Percentiles rank a stretch among this genome's conserved stretches.
phyloP scores from a whole-genome alignment of 2,888 invertebrate species.

The Diarsia dahlii region DNA sequence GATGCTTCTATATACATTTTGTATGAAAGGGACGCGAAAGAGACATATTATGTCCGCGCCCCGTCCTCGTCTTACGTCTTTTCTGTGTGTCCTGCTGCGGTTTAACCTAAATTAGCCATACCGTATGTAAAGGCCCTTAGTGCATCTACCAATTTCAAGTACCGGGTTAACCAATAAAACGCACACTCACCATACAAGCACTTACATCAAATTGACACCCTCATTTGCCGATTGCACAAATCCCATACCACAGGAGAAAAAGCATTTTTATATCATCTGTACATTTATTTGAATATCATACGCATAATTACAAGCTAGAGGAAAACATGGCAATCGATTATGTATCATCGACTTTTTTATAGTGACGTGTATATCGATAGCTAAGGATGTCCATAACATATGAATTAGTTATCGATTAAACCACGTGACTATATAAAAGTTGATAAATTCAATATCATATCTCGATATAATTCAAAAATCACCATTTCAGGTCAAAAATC shows the following conservation, averaged over 20 bases:
- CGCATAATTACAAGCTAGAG: conserved; percentile 71
- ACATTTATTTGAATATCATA: conserved; percentile 68
- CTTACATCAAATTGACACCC: conserved; percentile 79
- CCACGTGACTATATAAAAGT: conserved; percentile 38
- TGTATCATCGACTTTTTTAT: conserved; percentile 45
- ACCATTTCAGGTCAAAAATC: conserved; percentile 52
- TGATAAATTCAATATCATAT: conserved; percentile 40
- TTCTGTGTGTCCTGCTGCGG: no score
- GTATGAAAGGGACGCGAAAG: no score
- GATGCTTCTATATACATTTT: no score
- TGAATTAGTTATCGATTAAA: conserved; percentile 15
- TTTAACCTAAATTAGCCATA: background rate
- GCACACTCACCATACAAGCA: conserved; percentile 64
- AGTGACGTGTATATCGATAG: conserved; percentile 35
- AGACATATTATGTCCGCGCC: no score
- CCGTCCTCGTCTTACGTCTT: no score
- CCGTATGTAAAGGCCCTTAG: conserved; percentile 3
- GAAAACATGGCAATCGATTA: conserved; percentile 68
- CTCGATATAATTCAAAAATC: conserved; percentile 46
- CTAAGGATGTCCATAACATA: conserved; percentile 27
- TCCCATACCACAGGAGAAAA: conserved; percentile 68
- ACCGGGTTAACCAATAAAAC: conserved; percentile 42
- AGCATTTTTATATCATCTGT: conserved; percentile 63
- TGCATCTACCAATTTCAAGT: conserved; percentile 59
- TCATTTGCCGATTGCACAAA: conserved; percentile 77